Evolutionary conservation across 2,797 vertebrate genomes (phyloP).

Genomic region (Mus caroli): DNA sequence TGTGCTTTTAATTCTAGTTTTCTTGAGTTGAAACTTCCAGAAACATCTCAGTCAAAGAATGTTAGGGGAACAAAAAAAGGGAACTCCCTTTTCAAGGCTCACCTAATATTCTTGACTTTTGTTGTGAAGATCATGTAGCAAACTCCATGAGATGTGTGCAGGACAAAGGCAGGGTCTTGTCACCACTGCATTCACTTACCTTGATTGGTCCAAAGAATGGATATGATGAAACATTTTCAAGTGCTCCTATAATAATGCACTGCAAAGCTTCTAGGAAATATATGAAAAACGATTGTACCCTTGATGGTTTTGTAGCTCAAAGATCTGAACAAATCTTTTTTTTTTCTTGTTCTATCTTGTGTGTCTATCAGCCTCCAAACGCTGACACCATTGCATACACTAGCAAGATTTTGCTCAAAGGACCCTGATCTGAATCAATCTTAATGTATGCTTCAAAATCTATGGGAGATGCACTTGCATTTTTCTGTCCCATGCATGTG

Average conservation of each 20-base stretch:
- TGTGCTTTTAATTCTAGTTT: slow-evolving; percentile 71
- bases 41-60: slow-evolving; percentile 62
- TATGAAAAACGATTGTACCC: slow-evolving; percentile 71
- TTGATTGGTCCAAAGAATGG: slow-evolving; percentile 71
- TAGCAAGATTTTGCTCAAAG: neutral
- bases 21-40: slow-evolving; percentile 76
- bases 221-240: slow-evolving; percentile 80
- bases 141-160: slow-evolving; percentile 70
- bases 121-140: slow-evolving; percentile 58
- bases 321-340: slow-evolving; percentile 81
- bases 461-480: slow-evolving; percentile 65
- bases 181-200: slow-evolving; percentile 74
- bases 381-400: no score
- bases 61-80: slow-evolving; percentile 68
- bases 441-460: slow-evolving; percentile 78
- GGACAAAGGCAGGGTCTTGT: slow-evolving; percentile 76
- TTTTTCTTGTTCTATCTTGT: no score
- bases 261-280: slow-evolving; percentile 69
- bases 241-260: slow-evolving; percentile 76
- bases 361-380: no score
- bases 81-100: slow-evolving; percentile 78
- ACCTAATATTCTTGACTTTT: slow-evolving; percentile 77
- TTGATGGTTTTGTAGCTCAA: slow-evolving; percentile 80
- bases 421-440: slow-evolving; percentile 80
- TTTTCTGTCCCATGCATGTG: slow-evolving; percentile 65